phyloP scores from a whole-genome alignment of 1,140 invertebrate species.

The Hyles euphorbiae region DNA sequence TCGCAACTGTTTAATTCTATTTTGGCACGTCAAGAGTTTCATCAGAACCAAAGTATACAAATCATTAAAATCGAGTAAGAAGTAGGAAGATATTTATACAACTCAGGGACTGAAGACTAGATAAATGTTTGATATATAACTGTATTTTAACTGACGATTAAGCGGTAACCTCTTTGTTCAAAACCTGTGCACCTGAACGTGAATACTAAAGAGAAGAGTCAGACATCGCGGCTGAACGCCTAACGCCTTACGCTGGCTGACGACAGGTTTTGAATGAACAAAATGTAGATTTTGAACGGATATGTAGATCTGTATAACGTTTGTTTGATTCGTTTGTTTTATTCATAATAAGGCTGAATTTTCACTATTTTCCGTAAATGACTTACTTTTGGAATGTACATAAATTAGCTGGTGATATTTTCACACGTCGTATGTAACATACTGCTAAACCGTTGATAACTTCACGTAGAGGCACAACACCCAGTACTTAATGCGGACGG shows the following conservation, averaged over 20 bases:
- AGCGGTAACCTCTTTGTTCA: constrained; percentile 66
- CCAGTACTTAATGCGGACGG: constrained; percentile 14
- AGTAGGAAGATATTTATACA: constrained; percentile 74
- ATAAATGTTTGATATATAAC: constrained; percentile 75
- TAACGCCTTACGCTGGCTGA: constrained; percentile 51
- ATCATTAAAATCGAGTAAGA: constrained; percentile 73
- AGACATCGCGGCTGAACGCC: constrained; percentile 51
- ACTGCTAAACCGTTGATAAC: constrained; percentile 14
- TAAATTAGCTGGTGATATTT: constrained; percentile 34
- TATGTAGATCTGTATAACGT: constrained; percentile 57
- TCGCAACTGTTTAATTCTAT: constrained; percentile 75
- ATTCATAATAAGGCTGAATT: constrained; percentile 52
- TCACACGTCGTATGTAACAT: constrained; percentile 18
- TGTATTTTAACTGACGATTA: constrained; percentile 71
- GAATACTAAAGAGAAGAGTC: constrained; percentile 6
- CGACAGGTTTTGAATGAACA: constrained; percentile 71
- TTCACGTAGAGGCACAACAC: constrained; percentile 24
- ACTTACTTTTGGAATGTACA: constrained; percentile 48
- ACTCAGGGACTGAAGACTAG: constrained; percentile 74
- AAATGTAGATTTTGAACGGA: constrained; percentile 59
- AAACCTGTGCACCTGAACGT: constrained; percentile 63
- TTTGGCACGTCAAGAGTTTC: constrained; percentile 72
- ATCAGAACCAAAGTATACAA: constrained; percentile 76
- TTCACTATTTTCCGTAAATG: constrained; percentile 32
- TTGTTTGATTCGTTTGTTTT: constrained; percentile 33